Evolutionary conservation across 2,113 vertebrate species (phyloP).

Genomic region (Campylomormyrus numenius): DNA sequence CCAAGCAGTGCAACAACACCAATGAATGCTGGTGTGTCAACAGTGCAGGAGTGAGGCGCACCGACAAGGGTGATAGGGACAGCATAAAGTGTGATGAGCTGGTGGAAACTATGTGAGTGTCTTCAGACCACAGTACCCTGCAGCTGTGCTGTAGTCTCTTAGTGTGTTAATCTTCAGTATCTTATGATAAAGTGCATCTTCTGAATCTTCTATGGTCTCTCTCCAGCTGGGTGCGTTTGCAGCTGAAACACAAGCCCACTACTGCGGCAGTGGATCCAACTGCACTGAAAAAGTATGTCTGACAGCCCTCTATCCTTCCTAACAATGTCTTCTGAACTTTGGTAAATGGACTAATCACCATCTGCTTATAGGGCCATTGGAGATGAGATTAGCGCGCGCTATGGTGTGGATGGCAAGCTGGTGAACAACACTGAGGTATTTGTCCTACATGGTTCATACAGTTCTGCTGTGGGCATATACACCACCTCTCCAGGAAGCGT

Average conservation of each 20-base stretch:
- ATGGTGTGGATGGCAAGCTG: slow-evolving; percentile 48
- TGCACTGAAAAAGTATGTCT: slow-evolving; percentile 20
- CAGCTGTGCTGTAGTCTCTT: background rate
- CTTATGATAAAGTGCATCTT: background rate
- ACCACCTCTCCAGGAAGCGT: background rate
- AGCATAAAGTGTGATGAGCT: slow-evolving; percentile 53
- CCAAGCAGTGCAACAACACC: slow-evolving; percentile 67
- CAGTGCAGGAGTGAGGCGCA: slow-evolving; percentile 66
- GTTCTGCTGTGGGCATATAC: background rate
- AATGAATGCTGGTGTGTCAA: slow-evolving; percentile 76
- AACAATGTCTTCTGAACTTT: too few relatives aligned
- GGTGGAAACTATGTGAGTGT: slow-evolving; percentile 66
- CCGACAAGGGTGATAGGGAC: slow-evolving; percentile 56
- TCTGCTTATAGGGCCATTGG: slow-evolving; percentile 47
- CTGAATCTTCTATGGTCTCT: background rate
- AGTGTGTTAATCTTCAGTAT: too few relatives aligned
- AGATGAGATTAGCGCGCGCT: slow-evolving; percentile 38
- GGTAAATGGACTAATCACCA: background rate
- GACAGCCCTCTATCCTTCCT: background rate
- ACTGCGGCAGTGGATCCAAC: background rate
- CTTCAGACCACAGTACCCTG: background rate
- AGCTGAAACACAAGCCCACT: slow-evolving; percentile 26
- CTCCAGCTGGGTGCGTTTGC: slow-evolving; percentile 26
- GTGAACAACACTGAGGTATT: slow-evolving; percentile 53
- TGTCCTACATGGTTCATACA: background rate